Evolutionary conservation across 2,888 invertebrate genomes (phyloP).

Genomic region (Callyntrura sp.): DNA sequence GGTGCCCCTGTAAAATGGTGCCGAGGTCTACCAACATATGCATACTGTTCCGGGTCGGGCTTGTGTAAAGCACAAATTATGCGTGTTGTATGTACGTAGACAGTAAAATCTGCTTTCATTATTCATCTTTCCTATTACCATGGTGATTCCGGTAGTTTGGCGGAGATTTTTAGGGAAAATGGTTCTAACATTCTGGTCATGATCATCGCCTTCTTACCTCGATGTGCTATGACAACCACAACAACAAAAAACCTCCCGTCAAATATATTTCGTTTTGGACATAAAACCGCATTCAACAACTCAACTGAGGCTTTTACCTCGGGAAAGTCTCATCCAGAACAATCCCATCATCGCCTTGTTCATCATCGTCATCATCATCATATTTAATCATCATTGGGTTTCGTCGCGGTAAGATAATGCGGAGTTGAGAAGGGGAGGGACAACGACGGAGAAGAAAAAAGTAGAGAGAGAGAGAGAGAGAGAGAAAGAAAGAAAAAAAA

Average conservation of each 20-base stretch:
- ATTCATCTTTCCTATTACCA: background rate
- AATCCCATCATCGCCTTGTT: conserved; percentile 14
- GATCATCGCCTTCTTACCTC: background rate
- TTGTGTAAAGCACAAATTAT: background rate
- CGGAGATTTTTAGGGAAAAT: background rate
- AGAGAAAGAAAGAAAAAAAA: background rate
- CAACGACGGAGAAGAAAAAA: background rate
- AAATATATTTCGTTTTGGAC: conserved; percentile 16
- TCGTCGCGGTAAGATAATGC: no score
- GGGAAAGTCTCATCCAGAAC: background rate
- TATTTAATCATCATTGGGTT: background rate
- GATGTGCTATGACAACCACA: conserved; percentile 4
- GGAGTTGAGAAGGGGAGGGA: background rate
- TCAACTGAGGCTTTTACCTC: conserved; percentile 24
- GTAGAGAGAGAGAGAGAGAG: background rate
- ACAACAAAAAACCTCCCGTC: conserved; percentile 3
- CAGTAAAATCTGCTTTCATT: background rate
- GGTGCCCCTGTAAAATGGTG: background rate
- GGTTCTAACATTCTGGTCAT: background rate
- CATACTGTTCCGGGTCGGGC: no score
- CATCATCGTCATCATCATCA: conserved; percentile 4
- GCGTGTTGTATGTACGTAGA: background rate
- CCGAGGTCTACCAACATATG: no score
- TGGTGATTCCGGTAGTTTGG: background rate
- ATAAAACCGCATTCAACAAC: conserved; percentile 35